Percentiles rank a stretch among this genome's conserved stretches.
Conservation (phyloP, 2,888 invertebrate genomes). For the Epinotia nisella region DNA sequence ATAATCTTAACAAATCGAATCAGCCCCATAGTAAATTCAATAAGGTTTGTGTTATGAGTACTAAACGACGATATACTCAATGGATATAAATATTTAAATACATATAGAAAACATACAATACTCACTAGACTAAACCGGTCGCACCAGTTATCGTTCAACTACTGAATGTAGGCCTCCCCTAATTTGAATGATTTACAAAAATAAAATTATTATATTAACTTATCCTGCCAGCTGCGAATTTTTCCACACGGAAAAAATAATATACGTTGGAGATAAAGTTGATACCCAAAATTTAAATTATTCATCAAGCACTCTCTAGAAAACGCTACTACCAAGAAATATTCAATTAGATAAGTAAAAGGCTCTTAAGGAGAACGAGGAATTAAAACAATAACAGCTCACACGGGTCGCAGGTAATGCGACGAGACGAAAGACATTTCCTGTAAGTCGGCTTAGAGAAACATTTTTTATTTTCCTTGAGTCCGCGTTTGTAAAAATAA, state of each 20-base stretch:
- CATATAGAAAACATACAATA: too few species aligned
- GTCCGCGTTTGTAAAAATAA: conserved; percentile 47
- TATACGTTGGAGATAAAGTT: conserved; percentile 47
- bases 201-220: neutral
- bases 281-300: conserved; percentile 59
- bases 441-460: conserved; percentile 50
- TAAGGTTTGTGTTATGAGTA: too few species aligned
- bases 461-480: conserved; percentile 50
- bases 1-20: too few species aligned
- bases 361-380: conserved; percentile 50
- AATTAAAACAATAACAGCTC: conserved; percentile 56
- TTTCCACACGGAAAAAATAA: conserved; percentile 38
- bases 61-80: too few species aligned
- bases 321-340: conserved; percentile 54
- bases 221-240: neutral
- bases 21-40: too few species aligned
- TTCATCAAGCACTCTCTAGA: conserved; percentile 58
- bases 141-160: neutral
- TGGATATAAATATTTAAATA: too few species aligned
- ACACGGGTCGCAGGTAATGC: conserved; percentile 45
- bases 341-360: conserved; percentile 63
- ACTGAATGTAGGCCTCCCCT: neutral
- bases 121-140: too few species aligned
- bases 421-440: conserved; percentile 45
- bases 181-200: neutral